These are phyloP conservation scores for Bryconaethiops microstoma DNA, from an alignment of 2,797 vertebrate species.

Conservation along the genomic window DNA sequence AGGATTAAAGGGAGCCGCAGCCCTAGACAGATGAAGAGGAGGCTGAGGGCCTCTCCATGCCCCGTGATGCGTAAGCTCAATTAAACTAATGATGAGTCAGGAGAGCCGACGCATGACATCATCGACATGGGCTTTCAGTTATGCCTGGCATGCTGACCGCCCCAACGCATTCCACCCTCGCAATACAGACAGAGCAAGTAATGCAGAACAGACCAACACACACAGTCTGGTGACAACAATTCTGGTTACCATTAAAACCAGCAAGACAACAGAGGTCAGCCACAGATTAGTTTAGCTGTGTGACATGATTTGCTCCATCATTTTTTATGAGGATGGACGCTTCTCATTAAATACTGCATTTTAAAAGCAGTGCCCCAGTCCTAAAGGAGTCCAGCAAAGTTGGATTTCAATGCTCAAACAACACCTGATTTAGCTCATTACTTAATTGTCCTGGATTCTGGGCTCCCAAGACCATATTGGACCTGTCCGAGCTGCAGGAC, in stretches of 20 bases:
- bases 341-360: background rate
- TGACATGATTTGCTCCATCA: background rate
- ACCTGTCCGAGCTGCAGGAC: no score
- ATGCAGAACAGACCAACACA: constrained; percentile 17
- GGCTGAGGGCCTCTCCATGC: constrained; percentile 41
- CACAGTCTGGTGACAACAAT: background rate
- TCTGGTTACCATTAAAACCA: background rate
- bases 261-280: background rate
- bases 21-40: constrained; percentile 46
- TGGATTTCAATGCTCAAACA: background rate
- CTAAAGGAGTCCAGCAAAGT: background rate
- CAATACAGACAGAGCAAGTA: constrained; percentile 32
- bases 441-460: no score
- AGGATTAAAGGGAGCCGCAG: constrained; percentile 53
- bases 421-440: background rate
- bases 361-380: background rate
- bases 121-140: constrained; percentile 36
- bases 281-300: background rate
- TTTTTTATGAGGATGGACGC: background rate
- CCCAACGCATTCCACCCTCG: constrained; percentile 39
- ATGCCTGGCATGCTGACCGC: constrained; percentile 33
- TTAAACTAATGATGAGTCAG: constrained; percentile 52
- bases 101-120: constrained; percentile 46
- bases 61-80: constrained; percentile 45
- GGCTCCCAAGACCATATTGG: no score